A percentile compares a stretch with the other conserved stretches of the same genome.
These are phyloP conservation scores for Garrulus glandarius DNA, from an alignment of 2,797 vertebrate genomes.

Conservation along the genomic window DNA sequence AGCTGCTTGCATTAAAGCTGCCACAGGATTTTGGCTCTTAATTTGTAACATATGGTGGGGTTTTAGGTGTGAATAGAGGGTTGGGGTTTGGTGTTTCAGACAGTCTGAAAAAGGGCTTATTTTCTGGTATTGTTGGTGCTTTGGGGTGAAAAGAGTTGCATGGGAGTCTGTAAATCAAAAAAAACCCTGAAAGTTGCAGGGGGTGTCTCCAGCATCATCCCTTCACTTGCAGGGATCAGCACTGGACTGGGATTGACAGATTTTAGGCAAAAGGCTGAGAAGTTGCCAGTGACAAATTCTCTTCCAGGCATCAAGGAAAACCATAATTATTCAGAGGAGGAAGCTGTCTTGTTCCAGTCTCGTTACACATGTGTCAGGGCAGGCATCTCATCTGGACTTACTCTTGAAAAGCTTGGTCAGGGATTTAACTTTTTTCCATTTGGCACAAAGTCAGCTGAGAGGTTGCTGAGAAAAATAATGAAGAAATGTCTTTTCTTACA, in stretches of 20 bases:
- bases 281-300: neutral
- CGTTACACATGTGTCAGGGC: neutral
- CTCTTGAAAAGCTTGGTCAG: neutral
- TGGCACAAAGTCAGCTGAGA: neutral
- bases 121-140: neutral
- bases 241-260: neutral
- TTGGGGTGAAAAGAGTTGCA: neutral
- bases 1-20: neutral
- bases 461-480: neutral
- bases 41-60: neutral
- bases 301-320: neutral
- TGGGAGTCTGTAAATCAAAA: neutral
- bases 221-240: neutral
- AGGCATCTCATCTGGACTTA: neutral
- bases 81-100: neutral
- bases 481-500: neutral
- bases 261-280: neutral
- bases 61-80: neutral
- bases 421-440: constrained; percentile 37
- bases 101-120: neutral
- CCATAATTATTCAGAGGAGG: neutral
- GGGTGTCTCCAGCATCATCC: neutral
- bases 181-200: neutral
- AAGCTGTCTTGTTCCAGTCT: neutral
- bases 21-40: neutral